Conservation (phyloP, 2,797 vertebrate species). For the Sarcoramphus papa region DNA sequence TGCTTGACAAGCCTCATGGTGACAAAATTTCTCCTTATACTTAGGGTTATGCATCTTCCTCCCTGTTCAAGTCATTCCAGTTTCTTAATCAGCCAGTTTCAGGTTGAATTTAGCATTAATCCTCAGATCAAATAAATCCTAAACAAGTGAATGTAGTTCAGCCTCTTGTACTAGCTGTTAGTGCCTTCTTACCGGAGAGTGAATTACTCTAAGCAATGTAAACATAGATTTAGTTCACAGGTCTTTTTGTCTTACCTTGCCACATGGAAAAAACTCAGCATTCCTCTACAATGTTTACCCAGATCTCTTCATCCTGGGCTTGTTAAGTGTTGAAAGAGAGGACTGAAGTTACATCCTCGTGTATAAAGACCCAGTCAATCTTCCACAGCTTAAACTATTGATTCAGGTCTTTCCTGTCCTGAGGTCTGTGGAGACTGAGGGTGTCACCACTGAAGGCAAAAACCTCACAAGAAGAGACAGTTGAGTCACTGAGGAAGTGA, state of each 20-base stretch:
- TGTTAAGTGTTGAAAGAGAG: neutral
- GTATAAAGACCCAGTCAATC: neutral
- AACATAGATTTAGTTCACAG: neutral
- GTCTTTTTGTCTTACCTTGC: neutral
- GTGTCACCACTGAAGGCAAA: slow-evolving; percentile 5
- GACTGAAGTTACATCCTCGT: neutral
- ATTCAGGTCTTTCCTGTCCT: neutral
- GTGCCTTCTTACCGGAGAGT: neutral
- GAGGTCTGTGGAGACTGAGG: neutral
- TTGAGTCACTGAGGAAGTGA: slow-evolving; percentile 57
- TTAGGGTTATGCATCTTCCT: neutral
- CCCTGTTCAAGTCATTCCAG: neutral
- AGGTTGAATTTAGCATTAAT: neutral
- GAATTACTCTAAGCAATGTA: neutral
- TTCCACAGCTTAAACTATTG: neutral
- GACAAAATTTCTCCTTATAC: neutral
- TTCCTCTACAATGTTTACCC: neutral
- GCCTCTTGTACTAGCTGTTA: neutral
- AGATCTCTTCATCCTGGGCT: neutral
- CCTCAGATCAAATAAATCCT: neutral
- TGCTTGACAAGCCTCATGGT: neutral
- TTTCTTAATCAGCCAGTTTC: neutral
- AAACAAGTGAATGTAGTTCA: neutral
- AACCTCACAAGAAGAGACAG: slow-evolving; percentile 6
- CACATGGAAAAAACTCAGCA: neutral